Base-by-base conservation (phyloP, 2,797 vertebrate species). In the Sebastolobus altivelis region DNA sequence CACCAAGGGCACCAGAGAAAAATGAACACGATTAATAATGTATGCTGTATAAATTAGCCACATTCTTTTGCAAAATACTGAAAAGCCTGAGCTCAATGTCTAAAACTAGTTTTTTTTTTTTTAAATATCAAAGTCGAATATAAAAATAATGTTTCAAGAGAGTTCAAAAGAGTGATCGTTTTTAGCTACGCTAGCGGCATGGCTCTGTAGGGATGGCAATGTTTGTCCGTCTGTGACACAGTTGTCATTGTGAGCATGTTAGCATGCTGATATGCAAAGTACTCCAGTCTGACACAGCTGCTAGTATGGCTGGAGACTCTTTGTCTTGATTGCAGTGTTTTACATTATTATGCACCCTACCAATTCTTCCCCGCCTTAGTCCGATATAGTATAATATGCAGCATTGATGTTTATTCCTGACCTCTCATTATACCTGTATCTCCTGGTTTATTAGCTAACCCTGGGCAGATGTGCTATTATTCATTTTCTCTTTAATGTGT, bases 21-120 rank as follows among this genome's bases (percentile, higher is more conserved):
- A 88, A 87, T 65, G 37, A 88, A 84, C 72, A 81, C 9, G 61
- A 78, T 92, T 85, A 87, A 89, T 90, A 89, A 88, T 89, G 62
- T 33, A 86, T 81, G 71, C 38, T 85, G 75, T 85, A 62, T 88
- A 79, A 79, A 86, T 91, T 80, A 83, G 43, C 38, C 76, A 68
- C 55, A 83, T 58, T 77, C 54, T 69, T 68, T 6, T 13, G 38
- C 6, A 56, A 75, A 84, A 83, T 72, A 62, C 55, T 72, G 68
- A 83, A 40, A 67, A 27, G 59, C 63, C 63, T 72, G 14, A 43
- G 79, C 60, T 76, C 52, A 59, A 8, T 79, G 60, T 82, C 65
- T 75, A 55, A 58, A 81, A 81, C 20, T 16, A 43, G 3, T 3
- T 27, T 63, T 77, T 66, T n/a, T 68, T 69, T 66, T 18, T 49